These are phyloP conservation scores for Trichogramma dendrolimi DNA, from an alignment of 2,888 invertebrate species.

Conservation along the genomic window DNA sequence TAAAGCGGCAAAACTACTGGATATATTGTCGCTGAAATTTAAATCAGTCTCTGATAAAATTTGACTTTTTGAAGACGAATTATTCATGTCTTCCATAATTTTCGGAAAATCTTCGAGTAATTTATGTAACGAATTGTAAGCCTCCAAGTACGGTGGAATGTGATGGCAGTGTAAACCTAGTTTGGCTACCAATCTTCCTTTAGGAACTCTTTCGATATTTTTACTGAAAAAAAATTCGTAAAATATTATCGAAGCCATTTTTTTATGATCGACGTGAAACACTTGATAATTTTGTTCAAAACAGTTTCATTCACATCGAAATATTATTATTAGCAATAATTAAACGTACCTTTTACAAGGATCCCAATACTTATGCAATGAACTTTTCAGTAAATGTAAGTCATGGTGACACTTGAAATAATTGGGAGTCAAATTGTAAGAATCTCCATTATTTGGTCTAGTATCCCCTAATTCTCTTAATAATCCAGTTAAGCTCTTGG, in stretches of 20 bases:
- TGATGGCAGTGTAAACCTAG: constrained; percentile 44
- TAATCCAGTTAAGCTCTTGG: constrained; percentile 42
- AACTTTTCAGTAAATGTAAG: constrained; percentile 41
- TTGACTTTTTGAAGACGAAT: constrained; percentile 34
- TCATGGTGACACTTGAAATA: constrained; percentile 42
- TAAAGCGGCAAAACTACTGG: constrained; percentile 45
- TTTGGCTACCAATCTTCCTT: constrained; percentile 43
- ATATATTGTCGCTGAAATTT: constrained; percentile 33
- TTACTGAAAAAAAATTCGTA: constrained; percentile 35
- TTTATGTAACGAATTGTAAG: constrained; percentile 47
- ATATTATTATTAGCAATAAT: background rate
- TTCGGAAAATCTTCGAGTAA: constrained; percentile 49
- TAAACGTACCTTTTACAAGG: constrained; percentile 42
- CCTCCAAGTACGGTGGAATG: constrained; percentile 48
- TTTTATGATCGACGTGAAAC: background rate
- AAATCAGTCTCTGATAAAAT: constrained; percentile 26
- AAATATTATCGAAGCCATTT: constrained; percentile 1
- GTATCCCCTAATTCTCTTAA: constrained; percentile 39
- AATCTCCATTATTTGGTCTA: constrained; percentile 37
- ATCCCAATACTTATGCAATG: constrained; percentile 43
- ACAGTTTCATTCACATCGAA: background rate
- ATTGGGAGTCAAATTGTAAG: constrained; percentile 46
- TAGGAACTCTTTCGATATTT: constrained; percentile 42
- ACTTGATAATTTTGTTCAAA: background rate
- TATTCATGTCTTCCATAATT: constrained; percentile 45